phyloP scores from a whole-genome alignment of 2,113 vertebrate genomes.

The Sterrhoptilus dennistouni region DNA sequence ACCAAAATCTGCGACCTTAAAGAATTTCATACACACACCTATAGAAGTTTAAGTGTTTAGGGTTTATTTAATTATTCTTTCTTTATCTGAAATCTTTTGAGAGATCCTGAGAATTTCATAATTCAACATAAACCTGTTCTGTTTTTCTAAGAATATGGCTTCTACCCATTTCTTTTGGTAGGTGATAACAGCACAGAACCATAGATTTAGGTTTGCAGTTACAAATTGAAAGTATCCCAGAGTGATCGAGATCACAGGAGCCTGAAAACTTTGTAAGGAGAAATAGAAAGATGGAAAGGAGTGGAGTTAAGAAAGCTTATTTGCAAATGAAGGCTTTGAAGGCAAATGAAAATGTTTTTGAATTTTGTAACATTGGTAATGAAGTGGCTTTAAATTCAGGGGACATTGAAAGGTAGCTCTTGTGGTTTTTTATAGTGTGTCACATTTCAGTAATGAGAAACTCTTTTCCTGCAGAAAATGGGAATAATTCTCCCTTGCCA shows the following conservation, averaged over 20 bases:
- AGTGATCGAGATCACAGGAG: background rate
- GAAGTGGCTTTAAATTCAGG: background rate
- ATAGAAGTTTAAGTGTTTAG: background rate
- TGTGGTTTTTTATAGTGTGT: background rate
- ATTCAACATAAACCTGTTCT: background rate
- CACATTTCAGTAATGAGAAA: conserved; percentile 15
- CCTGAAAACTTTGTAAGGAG: background rate
- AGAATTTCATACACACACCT: background rate
- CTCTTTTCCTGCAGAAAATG: conserved; percentile 82
- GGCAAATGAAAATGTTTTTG: background rate
- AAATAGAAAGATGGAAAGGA: background rate
- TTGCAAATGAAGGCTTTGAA: background rate
- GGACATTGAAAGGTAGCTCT: background rate
- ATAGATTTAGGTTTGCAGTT: background rate
- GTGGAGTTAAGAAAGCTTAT: background rate
- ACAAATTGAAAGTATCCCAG: background rate
- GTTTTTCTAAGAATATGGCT: background rate
- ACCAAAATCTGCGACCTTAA: background rate
- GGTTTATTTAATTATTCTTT: background rate
- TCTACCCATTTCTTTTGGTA: background rate
- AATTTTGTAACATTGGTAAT: background rate
- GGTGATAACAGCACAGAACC: background rate
- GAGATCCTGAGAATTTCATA: background rate
- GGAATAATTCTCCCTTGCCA: conserved; percentile 92
- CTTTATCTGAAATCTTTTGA: background rate